Conservation (phyloP, 2,797 vertebrate genomes). For the Ciconia nigra region DNA sequence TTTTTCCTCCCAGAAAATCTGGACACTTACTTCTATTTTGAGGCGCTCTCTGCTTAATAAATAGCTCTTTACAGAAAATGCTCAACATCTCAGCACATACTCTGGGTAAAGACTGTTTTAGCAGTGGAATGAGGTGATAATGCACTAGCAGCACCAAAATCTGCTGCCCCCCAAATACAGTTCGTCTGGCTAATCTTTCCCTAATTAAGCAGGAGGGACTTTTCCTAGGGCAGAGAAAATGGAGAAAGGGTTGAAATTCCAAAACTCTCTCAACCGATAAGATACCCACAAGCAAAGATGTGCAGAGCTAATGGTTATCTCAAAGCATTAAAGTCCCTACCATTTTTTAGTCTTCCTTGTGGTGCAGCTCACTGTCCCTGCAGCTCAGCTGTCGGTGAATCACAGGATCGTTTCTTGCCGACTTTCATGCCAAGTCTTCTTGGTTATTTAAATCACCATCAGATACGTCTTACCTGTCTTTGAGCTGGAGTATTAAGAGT, state of each 20-base stretch:
- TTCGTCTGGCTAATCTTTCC: background rate
- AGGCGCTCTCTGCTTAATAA: background rate
- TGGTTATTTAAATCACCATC: background rate
- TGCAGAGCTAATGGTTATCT: background rate
- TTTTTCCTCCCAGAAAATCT: background rate
- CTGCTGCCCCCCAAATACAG: background rate
- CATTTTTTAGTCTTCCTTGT: background rate
- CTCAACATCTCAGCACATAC: background rate
- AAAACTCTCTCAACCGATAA: background rate
- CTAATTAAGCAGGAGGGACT: background rate
- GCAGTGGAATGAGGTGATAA: background rate
- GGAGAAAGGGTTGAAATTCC: background rate
- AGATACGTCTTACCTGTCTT: background rate
- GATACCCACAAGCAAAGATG: background rate
- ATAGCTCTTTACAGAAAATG: conserved; percentile 20
- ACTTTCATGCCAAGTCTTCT: background rate
- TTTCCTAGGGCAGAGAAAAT: background rate
- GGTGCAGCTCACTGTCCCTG: background rate
- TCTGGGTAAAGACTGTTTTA: background rate
- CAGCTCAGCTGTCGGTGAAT: background rate
- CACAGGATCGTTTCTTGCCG: background rate
- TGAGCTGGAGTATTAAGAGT: background rate
- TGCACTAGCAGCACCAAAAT: background rate
- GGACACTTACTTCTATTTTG: background rate
- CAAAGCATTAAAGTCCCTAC: background rate